phyloP scores from a whole-genome alignment of 2,888 invertebrate species.

The Trypoxylon attenuatum region DNA sequence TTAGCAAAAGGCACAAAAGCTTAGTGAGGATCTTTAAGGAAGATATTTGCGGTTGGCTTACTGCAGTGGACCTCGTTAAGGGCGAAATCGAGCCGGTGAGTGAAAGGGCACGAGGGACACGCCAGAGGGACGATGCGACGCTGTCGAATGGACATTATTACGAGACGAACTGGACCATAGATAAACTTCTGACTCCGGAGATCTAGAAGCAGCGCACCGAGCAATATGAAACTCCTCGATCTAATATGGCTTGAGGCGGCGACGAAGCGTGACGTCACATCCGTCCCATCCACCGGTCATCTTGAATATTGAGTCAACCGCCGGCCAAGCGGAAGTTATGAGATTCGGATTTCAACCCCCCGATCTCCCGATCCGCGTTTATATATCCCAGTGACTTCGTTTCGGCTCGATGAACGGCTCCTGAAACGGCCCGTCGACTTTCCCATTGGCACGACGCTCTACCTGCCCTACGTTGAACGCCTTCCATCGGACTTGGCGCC shows the following conservation, averaged over 20 bases:
- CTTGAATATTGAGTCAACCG: slow-evolving; percentile 73
- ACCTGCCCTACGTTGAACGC: slow-evolving; percentile 14
- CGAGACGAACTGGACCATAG: slow-evolving; percentile 64
- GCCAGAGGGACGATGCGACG: too few relatives aligned
- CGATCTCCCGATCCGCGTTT: slow-evolving; percentile 55
- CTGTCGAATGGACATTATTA: slow-evolving; percentile 66
- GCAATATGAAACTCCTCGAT: slow-evolving; percentile 73
- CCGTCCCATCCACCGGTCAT: slow-evolving; percentile 71
- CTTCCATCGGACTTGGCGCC: slow-evolving; percentile 22
- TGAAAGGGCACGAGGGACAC: slow-evolving; percentile 9
- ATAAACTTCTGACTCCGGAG: slow-evolving; percentile 56
- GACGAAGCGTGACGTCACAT: slow-evolving; percentile 74
- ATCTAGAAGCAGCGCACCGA: slow-evolving; percentile 49
- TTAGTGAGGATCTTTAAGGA: slow-evolving; percentile 1
- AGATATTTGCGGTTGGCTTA: slow-evolving; percentile 1
- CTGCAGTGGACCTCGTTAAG: slow-evolving; percentile 48
- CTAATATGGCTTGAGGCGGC: slow-evolving; percentile 73
- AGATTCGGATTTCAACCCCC: slow-evolving; percentile 69
- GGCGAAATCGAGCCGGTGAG: slow-evolving; percentile 30
- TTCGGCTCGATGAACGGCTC: slow-evolving; percentile 51
- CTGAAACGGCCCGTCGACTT: slow-evolving; percentile 36
- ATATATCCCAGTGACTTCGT: slow-evolving; percentile 55
- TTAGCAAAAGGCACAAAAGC: too few relatives aligned
- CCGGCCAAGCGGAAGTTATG: slow-evolving; percentile 73
- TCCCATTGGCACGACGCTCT: slow-evolving; percentile 12